These are phyloP conservation scores for Blastomussa wellsi DNA, from an alignment of 92 coral and sea anemone genomes.

Conservation along the genomic window DNA sequence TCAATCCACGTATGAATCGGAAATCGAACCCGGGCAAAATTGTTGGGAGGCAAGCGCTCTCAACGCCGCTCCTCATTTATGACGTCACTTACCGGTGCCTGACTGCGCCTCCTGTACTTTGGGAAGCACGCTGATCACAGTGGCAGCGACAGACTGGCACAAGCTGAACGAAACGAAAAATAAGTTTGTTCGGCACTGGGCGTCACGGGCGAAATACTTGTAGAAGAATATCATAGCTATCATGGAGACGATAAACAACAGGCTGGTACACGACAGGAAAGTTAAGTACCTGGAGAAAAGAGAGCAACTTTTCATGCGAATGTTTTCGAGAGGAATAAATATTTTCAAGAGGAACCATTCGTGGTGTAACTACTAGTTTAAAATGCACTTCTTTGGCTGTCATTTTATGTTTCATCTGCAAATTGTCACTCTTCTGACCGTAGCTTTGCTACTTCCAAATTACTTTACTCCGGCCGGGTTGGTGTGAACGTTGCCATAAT, in stretches of 20 bases:
- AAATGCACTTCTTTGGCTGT: too few species aligned
- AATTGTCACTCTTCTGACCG: too few species aligned
- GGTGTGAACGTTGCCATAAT: too few species aligned
- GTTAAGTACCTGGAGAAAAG: constrained; percentile 55
- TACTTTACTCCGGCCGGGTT: too few species aligned
- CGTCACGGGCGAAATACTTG: constrained; percentile 46
- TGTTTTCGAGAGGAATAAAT: not conserved
- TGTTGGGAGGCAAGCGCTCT: too few species aligned
- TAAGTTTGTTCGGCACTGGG: constrained; percentile 64
- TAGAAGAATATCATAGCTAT: constrained; percentile 61
- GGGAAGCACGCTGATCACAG: constrained; percentile 73
- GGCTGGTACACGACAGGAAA: constrained; percentile 42
- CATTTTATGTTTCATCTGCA: too few species aligned
- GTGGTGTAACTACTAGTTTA: too few species aligned
- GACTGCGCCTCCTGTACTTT: constrained; percentile 71
- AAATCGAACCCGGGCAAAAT: too few species aligned
- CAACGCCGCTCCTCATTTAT: too few species aligned
- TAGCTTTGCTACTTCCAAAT: too few species aligned
- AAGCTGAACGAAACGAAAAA: constrained; percentile 74
- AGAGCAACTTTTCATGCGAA: not conserved
- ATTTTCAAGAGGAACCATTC: too few species aligned
- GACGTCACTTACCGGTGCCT: constrained; percentile 67
- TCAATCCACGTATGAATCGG: too few species aligned
- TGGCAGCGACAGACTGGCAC: constrained; percentile 68
- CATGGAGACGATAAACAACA: constrained; percentile 58